A percentile compares a stretch with the other conserved stretches of the same genome.
Conservation (phyloP, 1,140 invertebrate genomes). For the Leptestheria dahalacensis region DNA sequence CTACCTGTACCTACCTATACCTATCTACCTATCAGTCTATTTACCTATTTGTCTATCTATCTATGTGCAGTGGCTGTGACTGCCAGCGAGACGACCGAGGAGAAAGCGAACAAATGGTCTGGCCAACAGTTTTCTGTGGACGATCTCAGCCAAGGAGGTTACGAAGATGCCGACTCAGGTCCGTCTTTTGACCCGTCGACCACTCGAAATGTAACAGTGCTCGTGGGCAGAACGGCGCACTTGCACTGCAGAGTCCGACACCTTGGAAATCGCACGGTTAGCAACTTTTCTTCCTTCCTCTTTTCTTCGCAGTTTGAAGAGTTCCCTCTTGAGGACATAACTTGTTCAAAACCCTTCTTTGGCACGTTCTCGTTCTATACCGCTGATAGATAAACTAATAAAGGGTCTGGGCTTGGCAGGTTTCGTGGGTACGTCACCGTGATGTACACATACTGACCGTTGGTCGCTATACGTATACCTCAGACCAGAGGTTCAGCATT, state of each 20-base stretch:
- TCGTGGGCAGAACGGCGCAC: constrained; percentile 15
- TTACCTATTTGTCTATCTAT: too few relatives aligned
- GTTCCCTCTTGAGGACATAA: too few relatives aligned
- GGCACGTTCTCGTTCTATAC: too few relatives aligned
- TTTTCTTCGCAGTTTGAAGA: too few relatives aligned
- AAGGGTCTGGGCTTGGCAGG: too few relatives aligned
- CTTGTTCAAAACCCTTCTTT: too few relatives aligned
- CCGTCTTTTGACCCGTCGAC: constrained; percentile 14
- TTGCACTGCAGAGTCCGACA: constrained; percentile 18
- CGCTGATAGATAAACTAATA: too few relatives aligned
- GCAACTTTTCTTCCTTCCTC: neutral
- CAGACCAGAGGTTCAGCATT: constrained; percentile 45
- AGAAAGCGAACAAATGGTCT: neutral
- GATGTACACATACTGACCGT: constrained; percentile 61
- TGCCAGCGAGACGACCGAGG: neutral
- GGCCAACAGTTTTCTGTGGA: neutral
- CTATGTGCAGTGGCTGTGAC: neutral
- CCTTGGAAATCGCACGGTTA: constrained; percentile 17
- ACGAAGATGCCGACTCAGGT: neutral
- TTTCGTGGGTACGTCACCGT: constrained; percentile 57
- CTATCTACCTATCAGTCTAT: too few relatives aligned
- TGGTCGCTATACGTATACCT: constrained; percentile 47
- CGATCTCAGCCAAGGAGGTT: neutral
- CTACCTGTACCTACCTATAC: too few relatives aligned
- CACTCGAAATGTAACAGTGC: constrained; percentile 17